phyloP scores from a whole-genome alignment of 2,797 vertebrate genomes.

The Macroramphosus scolopax region DNA sequence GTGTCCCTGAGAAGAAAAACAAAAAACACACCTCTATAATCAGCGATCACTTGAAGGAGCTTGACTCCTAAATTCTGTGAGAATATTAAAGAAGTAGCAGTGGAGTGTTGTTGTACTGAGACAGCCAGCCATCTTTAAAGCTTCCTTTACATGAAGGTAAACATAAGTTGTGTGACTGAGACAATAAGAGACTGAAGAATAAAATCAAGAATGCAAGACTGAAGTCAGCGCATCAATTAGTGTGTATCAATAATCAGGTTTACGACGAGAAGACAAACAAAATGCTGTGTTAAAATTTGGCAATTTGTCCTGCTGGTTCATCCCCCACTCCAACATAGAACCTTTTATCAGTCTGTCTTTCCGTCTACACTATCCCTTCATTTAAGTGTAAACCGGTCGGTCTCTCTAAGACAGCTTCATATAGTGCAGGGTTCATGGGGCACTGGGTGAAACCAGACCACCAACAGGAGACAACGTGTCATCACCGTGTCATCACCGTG shows the following conservation, averaged over 20 bases:
- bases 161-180: constrained; percentile 10
- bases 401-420: constrained; percentile 21
- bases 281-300: constrained; percentile 1
- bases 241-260: constrained; percentile 13
- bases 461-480: constrained; percentile 7
- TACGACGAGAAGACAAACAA: not conserved
- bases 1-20: constrained; percentile 18
- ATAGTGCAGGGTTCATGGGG: constrained; percentile 25
- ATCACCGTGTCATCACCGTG: constrained; percentile 43
- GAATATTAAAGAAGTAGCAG: constrained; percentile 13
- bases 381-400: constrained; percentile 4
- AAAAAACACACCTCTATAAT: constrained; percentile 33
- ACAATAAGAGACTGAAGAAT: not conserved
- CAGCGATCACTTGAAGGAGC: constrained; percentile 6
- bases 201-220: constrained; percentile 24
- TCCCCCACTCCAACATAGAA: not conserved
- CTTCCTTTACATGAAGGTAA: constrained; percentile 4
- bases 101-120: constrained; percentile 11
- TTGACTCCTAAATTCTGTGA: not conserved
- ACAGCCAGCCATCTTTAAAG: constrained; percentile 33
- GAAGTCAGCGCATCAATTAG: constrained; percentile 26
- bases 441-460: not conserved
- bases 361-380: not conserved
- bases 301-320: not conserved
- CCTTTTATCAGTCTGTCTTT: constrained; percentile 1